Percentiles rank a stretch among this genome's conserved stretches.
Evolutionary conservation across 1,140 invertebrate species (phyloP).

Genomic region (Panulirus ornatus): DNA sequence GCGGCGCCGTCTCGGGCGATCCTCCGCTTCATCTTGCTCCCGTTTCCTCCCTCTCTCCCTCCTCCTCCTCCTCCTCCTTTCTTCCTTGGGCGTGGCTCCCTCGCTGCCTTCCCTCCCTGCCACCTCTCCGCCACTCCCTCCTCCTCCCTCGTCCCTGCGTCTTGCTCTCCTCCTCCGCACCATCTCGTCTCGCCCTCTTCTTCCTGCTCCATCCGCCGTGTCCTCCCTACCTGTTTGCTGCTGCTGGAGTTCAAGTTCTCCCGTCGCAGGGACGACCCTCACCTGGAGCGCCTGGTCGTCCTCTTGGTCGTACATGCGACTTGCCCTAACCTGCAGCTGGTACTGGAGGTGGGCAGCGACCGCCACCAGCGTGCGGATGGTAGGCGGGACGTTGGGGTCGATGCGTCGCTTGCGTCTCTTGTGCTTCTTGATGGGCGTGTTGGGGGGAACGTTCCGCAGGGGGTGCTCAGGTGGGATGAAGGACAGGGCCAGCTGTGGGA

Average conservation of each 20-base stretch:
- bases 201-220: background rate
- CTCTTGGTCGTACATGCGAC: background rate
- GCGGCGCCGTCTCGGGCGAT: too few species aligned
- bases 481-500: slow-evolving; percentile 36
- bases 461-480: slow-evolving; percentile 20
- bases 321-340: background rate
- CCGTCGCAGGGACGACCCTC: background rate
- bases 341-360: slow-evolving; percentile 12
- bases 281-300: background rate
- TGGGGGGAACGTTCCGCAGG: background rate
- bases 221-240: background rate
- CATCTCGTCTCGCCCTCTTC: background rate
- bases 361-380: slow-evolving; percentile 41
- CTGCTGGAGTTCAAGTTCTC: background rate
- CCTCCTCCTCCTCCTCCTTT: too few species aligned
- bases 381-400: slow-evolving; percentile 17
- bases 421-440: slow-evolving; percentile 16
- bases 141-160: background rate
- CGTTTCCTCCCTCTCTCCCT: background rate
- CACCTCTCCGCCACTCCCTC: background rate
- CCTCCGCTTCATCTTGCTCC: background rate
- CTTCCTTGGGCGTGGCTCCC: background rate
- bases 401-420: slow-evolving; percentile 21
- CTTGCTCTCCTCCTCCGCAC: background rate
- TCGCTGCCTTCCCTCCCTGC: background rate